phyloP scores from a whole-genome alignment of 2,113 vertebrate genomes.

The Psammodynastes pulverulentus region DNA sequence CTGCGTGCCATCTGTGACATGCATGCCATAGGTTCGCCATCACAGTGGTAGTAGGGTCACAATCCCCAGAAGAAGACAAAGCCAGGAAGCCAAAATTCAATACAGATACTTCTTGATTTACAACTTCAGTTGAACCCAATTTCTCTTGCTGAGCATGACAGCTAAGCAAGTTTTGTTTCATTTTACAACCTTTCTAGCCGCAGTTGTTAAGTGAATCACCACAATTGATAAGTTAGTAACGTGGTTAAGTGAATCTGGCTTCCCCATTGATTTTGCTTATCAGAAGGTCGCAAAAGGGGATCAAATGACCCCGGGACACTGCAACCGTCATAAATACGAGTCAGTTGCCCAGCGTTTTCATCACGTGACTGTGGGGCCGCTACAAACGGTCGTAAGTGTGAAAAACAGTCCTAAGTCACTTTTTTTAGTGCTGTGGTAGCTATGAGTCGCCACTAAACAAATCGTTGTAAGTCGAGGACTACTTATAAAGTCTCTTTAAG shows the following conservation, averaged over 20 bases:
- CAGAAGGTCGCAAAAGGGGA: background rate
- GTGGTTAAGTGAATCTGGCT: background rate
- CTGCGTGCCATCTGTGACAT: no score
- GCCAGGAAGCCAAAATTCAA: background rate
- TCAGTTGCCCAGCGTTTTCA: background rate
- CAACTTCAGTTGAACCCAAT: background rate
- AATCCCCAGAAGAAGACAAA: background rate
- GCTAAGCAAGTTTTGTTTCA: background rate
- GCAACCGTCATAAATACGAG: background rate
- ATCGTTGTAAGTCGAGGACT: background rate
- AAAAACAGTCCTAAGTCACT: background rate
- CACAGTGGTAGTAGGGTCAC: background rate
- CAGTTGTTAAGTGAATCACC: background rate
- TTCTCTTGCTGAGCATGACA: background rate
- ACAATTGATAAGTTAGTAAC: background rate
- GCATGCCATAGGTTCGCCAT: no score
- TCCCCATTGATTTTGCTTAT: background rate
- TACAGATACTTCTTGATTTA: background rate
- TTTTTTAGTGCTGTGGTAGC: background rate
- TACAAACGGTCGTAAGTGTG: background rate
- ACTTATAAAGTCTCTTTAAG: background rate
- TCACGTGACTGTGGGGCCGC: background rate
- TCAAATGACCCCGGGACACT: background rate
- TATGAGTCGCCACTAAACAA: background rate
- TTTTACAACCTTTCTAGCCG: background rate